Conservation (phyloP, 2,797 vertebrate genomes). For the Avahi laniger region DNA sequence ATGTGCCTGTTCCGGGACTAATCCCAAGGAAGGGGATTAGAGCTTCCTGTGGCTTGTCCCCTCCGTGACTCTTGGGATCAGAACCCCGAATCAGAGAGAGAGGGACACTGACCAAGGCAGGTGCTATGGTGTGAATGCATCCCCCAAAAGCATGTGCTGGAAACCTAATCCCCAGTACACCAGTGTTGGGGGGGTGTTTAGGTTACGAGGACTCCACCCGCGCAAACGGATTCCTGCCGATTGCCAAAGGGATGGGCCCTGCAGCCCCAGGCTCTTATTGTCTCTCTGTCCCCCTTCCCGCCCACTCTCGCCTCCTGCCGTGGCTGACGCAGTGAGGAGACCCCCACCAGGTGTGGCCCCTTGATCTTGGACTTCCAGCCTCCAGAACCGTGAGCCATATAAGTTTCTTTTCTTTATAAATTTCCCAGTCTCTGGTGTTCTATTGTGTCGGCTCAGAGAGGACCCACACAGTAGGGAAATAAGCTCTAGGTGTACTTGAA, state of each 20-base stretch:
- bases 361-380: background rate
- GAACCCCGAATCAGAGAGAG: background rate
- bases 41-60: background rate
- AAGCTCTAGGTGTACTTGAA: background rate
- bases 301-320: too few relatives aligned
- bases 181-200: background rate
- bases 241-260: background rate
- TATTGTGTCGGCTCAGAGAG: background rate
- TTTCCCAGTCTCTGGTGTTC: background rate
- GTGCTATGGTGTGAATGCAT: background rate
- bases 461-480: background rate
- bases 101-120: background rate
- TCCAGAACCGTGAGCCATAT: background rate
- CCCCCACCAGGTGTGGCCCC: background rate
- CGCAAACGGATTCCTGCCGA: background rate
- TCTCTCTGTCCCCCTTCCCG: background rate
- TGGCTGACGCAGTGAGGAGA: rapidly evolving
- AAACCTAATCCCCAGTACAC: too few relatives aligned
- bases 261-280: background rate
- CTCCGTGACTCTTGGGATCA: background rate
- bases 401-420: background rate
- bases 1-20: background rate
- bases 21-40: rapidly evolving
- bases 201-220: background rate
- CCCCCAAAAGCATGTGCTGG: background rate